Percentiles rank a stretch among this genome's conserved stretches.
phyloP scores from a whole-genome alignment of 30 jellyfish, hydroid and myxozoan genomes.

The Cassiopea xamachana region DNA sequence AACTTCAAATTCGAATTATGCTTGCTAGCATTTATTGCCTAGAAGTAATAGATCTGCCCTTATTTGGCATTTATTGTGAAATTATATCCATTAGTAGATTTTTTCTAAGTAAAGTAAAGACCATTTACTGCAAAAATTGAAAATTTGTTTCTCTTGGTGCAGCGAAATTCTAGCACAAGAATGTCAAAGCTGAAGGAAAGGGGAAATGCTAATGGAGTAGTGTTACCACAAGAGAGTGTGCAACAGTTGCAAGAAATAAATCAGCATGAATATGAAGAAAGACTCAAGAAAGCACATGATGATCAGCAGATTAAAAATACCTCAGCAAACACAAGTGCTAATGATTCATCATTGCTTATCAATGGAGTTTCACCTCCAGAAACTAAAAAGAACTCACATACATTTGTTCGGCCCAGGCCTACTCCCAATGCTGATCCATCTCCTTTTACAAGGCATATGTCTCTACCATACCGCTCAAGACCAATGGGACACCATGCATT shows the following conservation, averaged over 20 bases:
- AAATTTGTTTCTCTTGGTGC: neutral
- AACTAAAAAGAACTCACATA: conserved; percentile 65
- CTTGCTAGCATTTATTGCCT: no score
- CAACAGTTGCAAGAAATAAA: conserved; percentile 90
- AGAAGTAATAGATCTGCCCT: no score
- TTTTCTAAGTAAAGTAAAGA: no score
- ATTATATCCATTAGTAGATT: no score
- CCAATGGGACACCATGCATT: conserved; percentile 64
- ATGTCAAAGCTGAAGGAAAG: conserved; percentile 80
- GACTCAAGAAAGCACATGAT: conserved; percentile 87
- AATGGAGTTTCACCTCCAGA: conserved; percentile 77
- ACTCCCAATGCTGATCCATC: conserved; percentile 89
- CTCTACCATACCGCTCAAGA: conserved; percentile 91
- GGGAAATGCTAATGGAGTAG: conserved; percentile 92
- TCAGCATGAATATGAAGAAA: conserved; percentile 85
- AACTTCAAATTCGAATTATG: no score
- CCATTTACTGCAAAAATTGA: no score
- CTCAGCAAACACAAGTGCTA: conserved; percentile 44
- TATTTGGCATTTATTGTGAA: no score
- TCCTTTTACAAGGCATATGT: conserved; percentile 91
- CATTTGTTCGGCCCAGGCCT: conserved; percentile 88
- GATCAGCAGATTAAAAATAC: conserved; percentile 55
- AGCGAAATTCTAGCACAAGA: conserved; percentile 92
- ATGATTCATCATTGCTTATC: conserved; percentile 23
- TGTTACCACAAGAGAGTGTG: conserved; percentile 95